Conservation (phyloP, 2,888 invertebrate species). For the Orthosia gothica region DNA sequence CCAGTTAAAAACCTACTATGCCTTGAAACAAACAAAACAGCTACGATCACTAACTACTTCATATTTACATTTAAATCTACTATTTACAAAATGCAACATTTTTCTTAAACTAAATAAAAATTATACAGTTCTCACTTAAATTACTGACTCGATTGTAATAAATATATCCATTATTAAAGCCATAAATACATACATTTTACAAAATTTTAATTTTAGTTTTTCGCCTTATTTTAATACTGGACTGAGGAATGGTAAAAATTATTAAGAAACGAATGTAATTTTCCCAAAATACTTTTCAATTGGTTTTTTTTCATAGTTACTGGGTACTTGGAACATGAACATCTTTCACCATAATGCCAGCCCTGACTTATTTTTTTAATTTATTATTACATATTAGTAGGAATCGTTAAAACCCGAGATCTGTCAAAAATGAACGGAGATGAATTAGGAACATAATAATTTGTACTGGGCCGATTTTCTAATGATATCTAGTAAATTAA, state of each 20-base stretch:
- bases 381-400: constrained; percentile 67
- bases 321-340: constrained; percentile 21
- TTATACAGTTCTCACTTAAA: constrained; percentile 79
- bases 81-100: constrained; percentile 76
- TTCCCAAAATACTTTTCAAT: constrained; percentile 26
- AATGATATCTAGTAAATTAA: constrained; percentile 2
- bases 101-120: constrained; percentile 71
- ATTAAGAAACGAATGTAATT: constrained; percentile 17
- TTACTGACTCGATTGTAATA: constrained; percentile 89
- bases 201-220: constrained; percentile 65
- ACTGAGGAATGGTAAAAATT: constrained; percentile 83
- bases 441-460: constrained; percentile 65
- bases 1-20: constrained; percentile 19
- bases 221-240: constrained; percentile 81
- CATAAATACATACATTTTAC: constrained; percentile 74
- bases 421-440: constrained; percentile 62
- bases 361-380: constrained; percentile 64
- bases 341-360: constrained; percentile 50
- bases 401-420: constrained; percentile 72
- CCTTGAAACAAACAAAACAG: constrained; percentile 64
- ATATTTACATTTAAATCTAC: constrained; percentile 67
- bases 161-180: constrained; percentile 79
- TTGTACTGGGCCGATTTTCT: constrained; percentile 62
- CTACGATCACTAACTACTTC: constrained; percentile 38
- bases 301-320: constrained; percentile 11